Percentiles rank a stretch among this genome's conserved stretches.
These are phyloP conservation scores for Pycnomerus fuliginosus DNA, from an alignment of 2,888 invertebrate genomes.

Conservation along the genomic window DNA sequence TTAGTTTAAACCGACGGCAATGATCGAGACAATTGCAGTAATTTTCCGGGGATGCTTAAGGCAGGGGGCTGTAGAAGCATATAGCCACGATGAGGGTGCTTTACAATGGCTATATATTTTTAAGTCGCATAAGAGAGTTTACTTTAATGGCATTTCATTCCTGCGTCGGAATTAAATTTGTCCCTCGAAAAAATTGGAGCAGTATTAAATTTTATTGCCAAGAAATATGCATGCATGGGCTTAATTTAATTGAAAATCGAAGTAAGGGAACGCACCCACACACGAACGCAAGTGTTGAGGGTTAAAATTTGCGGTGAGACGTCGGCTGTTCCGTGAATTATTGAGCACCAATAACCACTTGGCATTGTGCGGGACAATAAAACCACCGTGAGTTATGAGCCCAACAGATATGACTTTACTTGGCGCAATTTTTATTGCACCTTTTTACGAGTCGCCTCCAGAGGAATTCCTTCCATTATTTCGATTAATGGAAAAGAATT, in stretches of 20 bases:
- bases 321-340: slow-evolving; percentile 23
- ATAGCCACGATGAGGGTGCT: slow-evolving; percentile 34
- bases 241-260: background rate
- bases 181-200: no score
- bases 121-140: slow-evolving; percentile 46
- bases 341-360: slow-evolving; percentile 26
- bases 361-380: slow-evolving; percentile 44
- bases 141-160: slow-evolving; percentile 49
- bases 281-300: no score
- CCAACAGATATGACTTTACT: slow-evolving; percentile 11
- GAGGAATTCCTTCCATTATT: no score
- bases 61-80: slow-evolving; percentile 28
- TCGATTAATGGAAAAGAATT: no score
- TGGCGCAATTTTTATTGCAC: slow-evolving; percentile 6
- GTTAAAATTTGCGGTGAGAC: slow-evolving; percentile 1
- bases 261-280: no score
- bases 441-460: background rate
- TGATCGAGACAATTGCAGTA: slow-evolving; percentile 53
- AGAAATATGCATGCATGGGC: background rate
- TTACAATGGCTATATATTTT: slow-evolving; percentile 47
- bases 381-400: slow-evolving; percentile 31
- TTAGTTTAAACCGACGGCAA: slow-evolving; percentile 47
- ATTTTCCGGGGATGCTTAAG: slow-evolving; percentile 48
- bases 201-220: background rate
- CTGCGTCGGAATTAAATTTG: slow-evolving; percentile 47